Evolutionary conservation across 2,888 invertebrate genomes (phyloP), one percentile per base, ranked within the genome.

Genomic region (Plagiodera versicolora): DNA sequence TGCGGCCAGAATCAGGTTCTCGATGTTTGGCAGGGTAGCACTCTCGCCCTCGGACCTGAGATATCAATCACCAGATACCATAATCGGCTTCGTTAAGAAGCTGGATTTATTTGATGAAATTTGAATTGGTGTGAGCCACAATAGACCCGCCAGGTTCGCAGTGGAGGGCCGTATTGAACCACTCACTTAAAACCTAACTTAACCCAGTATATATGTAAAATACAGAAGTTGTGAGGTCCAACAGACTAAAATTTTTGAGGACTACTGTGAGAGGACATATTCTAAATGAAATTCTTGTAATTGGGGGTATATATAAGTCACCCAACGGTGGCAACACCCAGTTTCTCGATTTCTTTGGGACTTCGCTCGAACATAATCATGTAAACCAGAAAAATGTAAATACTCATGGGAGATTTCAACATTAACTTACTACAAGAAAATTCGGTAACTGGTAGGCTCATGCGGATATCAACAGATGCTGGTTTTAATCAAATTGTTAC

Each of bases 381-480:
- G 2, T 52, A 28, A 32, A 35, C n/a, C 32, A 30, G 17, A 52
- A 35, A 35, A 52, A 52, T 52, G 52, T 19, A 17, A n/a, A 52
- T 52, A 5, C 16, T 52, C 18, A 52, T 52, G 52, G 52, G 52
- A 4, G 52, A 52, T 16, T 52, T 52, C 18, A 52, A 52, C 35
- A 35, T 52, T 18, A 17, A 52, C 19, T 10, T 52, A 17, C 11
- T 52, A 8, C 17, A 52, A 18, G 35, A 52, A 32, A 52, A 49
- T 49, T 49, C 17, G 28, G 20, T 19, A 30, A 51, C 28, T 17
- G 30, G 32, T 17, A 51, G 28, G 28, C 28, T 51, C 17, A 14
- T 51, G 32, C 28, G 30, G 28, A 28, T 51, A 30, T 30, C 17
- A 30, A n/a, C 28, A n/a, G 28, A 24, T 51, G 28, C 24, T n/a